Evolutionary conservation across 2,797 vertebrate genomes (phyloP).

Genomic region (Esox lucius): DNA sequence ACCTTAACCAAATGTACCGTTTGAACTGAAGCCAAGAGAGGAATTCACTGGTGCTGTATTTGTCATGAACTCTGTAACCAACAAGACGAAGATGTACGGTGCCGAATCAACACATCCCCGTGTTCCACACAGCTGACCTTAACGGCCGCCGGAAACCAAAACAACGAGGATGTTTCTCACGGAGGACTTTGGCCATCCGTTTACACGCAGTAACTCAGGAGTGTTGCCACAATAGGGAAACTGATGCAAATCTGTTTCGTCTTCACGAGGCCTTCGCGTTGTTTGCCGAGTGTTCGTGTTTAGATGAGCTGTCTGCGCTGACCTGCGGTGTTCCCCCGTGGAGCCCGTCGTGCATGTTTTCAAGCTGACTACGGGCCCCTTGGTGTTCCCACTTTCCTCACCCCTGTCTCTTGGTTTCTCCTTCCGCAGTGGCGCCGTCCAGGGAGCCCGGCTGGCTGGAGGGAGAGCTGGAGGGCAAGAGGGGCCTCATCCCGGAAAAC

Average conservation of each 20-base stretch:
- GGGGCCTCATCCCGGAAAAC: slow-evolving; percentile 97
- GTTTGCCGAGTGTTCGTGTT: too few species aligned
- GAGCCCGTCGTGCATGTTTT: too few species aligned
- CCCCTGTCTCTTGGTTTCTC: slow-evolving; percentile 46
- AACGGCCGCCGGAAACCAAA: too few species aligned
- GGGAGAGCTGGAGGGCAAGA: slow-evolving; percentile 92
- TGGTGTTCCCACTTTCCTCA: not conserved
- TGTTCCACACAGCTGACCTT: too few species aligned
- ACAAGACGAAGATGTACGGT: not conserved
- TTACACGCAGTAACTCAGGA: too few species aligned
- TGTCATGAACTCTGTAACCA: not conserved
- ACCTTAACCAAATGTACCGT: not conserved
- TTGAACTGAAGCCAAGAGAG: not conserved
- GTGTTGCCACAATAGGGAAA: too few species aligned
- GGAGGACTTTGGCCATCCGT: too few species aligned
- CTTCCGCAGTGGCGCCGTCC: slow-evolving; percentile 85
- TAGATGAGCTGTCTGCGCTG: too few species aligned
- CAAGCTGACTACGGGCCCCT: not conserved
- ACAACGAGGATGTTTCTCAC: too few species aligned
- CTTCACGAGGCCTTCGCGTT: not conserved
- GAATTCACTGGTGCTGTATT: not conserved
- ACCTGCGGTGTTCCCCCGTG: too few species aligned
- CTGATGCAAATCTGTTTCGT: not conserved
- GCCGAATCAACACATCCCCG: too few species aligned
- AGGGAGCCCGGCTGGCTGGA: slow-evolving; percentile 98